These are phyloP conservation scores for Mylabris phalerata DNA, from an alignment of 1,140 invertebrate genomes.

Conservation along the genomic window DNA sequence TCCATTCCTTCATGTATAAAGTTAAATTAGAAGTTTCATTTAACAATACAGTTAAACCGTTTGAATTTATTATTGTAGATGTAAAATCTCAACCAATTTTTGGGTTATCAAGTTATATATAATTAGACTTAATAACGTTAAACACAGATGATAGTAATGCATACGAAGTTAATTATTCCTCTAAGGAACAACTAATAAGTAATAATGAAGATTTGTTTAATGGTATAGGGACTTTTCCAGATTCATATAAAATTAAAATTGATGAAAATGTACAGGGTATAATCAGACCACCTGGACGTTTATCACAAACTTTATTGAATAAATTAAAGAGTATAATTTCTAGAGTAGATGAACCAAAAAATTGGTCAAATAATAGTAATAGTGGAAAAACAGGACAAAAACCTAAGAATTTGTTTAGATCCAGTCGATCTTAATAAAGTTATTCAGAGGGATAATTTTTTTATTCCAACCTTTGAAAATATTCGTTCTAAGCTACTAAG, in stretches of 20 bases:
- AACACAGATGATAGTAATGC: not conserved
- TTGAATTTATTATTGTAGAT: slow-evolving; percentile 4
- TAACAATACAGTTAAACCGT: not conserved
- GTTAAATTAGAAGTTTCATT: not conserved
- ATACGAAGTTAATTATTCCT: not conserved
- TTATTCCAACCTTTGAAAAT: slow-evolving; percentile 21
- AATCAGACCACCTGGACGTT: too few species aligned
- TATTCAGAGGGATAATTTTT: slow-evolving; percentile 17
- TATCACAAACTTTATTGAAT: too few species aligned
- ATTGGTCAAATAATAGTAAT: too few species aligned
- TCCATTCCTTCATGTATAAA: too few species aligned
- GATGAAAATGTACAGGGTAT: not conserved
- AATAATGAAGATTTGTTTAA: slow-evolving; percentile 6
- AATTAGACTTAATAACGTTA: slow-evolving; percentile 4
- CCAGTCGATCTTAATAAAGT: slow-evolving; percentile 20
- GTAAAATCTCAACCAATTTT: not conserved
- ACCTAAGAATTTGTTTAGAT: slow-evolving; percentile 25
- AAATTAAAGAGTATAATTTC: too few species aligned
- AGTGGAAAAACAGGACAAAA: slow-evolving; percentile 9
- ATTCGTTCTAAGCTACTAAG: slow-evolving; percentile 17
- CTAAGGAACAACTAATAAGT: slow-evolving; percentile 1
- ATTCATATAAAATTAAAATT: slow-evolving; percentile 1
- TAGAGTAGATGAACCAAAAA: too few species aligned
- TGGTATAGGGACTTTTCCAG: slow-evolving; percentile 6
- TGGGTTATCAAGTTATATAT: not conserved